These are phyloP conservation scores for Prunella himalayana DNA, from an alignment of 2,113 vertebrate genomes.

Conservation along the genomic window DNA sequence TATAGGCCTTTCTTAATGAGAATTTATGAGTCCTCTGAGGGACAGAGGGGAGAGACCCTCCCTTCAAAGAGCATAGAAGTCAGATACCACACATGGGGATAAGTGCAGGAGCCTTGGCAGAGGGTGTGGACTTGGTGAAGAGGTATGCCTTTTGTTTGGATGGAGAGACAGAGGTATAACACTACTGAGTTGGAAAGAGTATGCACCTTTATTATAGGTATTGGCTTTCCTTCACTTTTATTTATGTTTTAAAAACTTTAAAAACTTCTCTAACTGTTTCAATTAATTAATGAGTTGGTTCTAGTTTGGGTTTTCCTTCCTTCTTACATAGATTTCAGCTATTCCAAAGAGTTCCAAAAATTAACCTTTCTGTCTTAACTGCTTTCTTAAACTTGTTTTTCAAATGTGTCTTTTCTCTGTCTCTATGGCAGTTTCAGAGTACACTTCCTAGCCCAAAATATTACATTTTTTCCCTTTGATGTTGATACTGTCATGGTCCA, in stretches of 20 bases:
- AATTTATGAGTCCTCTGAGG: not conserved
- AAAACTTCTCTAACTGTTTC: not conserved
- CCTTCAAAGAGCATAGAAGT: not conserved
- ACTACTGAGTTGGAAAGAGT: not conserved
- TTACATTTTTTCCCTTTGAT: not conserved
- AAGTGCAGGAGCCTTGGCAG: not conserved
- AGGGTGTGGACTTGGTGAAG: not conserved
- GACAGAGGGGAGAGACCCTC: not conserved
- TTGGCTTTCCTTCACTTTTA: not conserved
- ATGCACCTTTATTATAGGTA: not conserved
- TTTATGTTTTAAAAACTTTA: not conserved
- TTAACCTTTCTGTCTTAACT: not conserved
- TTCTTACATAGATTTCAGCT: not conserved
- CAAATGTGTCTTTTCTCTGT: not conserved
- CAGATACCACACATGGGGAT: not conserved
- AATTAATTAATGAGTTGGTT: not conserved
- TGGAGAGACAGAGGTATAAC: not conserved
- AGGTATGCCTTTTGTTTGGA: not conserved
- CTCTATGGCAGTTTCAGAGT: not conserved
- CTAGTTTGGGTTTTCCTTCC: not conserved
- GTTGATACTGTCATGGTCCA: not conserved
- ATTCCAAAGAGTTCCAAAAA: not conserved
- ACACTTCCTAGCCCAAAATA: not conserved
- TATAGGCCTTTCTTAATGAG: not conserved
- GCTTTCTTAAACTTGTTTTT: not conserved